Evolutionary conservation across 1,140 invertebrate genomes (phyloP).

Genomic region (Pachyrhynchus sulphureomaculatus): DNA sequence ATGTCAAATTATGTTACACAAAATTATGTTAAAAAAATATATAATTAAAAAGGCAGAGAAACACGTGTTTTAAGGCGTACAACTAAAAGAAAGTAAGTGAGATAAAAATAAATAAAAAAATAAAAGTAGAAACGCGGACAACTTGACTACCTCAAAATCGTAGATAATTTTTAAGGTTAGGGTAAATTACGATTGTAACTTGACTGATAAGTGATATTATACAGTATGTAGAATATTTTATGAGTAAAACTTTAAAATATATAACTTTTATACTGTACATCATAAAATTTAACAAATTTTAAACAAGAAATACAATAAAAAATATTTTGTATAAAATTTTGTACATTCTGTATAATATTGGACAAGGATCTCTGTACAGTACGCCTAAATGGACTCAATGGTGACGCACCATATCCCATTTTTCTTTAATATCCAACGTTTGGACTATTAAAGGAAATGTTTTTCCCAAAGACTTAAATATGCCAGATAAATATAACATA

Average conservation of each 20-base stretch:
- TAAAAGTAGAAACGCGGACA: slow-evolving; percentile 9
- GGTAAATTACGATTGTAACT: background rate
- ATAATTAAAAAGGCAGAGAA: background rate
- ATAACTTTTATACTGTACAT: too few relatives aligned
- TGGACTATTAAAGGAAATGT: slow-evolving; percentile 5
- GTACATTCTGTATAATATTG: background rate
- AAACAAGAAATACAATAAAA: too few relatives aligned
- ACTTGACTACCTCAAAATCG: slow-evolving; percentile 18
- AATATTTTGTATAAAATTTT: too few relatives aligned
- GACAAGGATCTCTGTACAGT: slow-evolving; percentile 16
- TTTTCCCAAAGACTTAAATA: background rate
- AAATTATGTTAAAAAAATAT: background rate
- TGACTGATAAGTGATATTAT: background rate
- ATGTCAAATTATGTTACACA: too few relatives aligned
- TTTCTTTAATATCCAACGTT: slow-evolving; percentile 17
- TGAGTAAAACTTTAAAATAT: too few relatives aligned
- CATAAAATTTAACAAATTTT: too few relatives aligned
- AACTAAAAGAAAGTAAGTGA: background rate
- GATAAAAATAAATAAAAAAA: slow-evolving; percentile 7
- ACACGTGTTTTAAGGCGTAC: slow-evolving; percentile 3
- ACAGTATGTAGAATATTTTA: background rate
- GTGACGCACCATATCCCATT: background rate
- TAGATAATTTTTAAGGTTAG: slow-evolving; percentile 10
- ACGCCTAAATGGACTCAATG: slow-evolving; percentile 9
- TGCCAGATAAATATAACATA: slow-evolving; percentile 4